Base-by-base conservation (phyloP, 2,113 vertebrate species). In the Eubucco bourcierii region DNA sequence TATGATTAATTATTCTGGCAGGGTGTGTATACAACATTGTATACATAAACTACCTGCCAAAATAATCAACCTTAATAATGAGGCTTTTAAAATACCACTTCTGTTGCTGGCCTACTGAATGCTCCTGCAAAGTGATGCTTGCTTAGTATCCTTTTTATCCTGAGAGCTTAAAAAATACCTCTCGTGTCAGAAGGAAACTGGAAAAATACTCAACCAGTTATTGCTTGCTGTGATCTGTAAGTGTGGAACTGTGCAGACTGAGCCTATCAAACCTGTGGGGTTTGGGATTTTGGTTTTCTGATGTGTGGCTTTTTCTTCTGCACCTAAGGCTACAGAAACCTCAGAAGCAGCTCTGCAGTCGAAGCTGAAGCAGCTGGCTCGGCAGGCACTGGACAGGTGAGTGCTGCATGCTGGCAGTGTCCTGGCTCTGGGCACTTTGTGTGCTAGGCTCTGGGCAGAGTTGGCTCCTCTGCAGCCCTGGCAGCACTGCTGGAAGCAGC, bases 371-470 rank as follows among this genome's bases (percentile, higher is more conserved):
- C 99, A 99, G 96, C 92, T 99, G 92, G 99, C 99, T 66, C 98
- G 98, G n/a, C 99, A 99, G 93, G 99, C 99, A 9, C 96, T 99
- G 71, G 99, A 99, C 79, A 98, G 99, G 99, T 99, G 96, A 94
- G 94, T 80, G 27, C 14, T 15, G 15, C 44, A 46, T 68, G 15
- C 24, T 73, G 18, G 75, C 15, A 34, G 59, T 46, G 44, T 25
- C 23, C 50, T 52, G 50, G 21, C 50, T 52, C 50, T 52, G 50
- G 50, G 50, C 12, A 24, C 23, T 24, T 21, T 52, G 50, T 52
- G 23, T 52, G 50, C 50, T 52, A 12, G 50, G 31, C 90, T 72
- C 37, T 64, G 53, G 27, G 28, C 27, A 31, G 31, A 15, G 25
- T 15, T 19, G 7, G 3, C 20, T 83, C 29, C 8, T 60, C 5